phyloP scores from a whole-genome alignment of 2,113 vertebrate species.

The Microcebus lehilahytsara region DNA sequence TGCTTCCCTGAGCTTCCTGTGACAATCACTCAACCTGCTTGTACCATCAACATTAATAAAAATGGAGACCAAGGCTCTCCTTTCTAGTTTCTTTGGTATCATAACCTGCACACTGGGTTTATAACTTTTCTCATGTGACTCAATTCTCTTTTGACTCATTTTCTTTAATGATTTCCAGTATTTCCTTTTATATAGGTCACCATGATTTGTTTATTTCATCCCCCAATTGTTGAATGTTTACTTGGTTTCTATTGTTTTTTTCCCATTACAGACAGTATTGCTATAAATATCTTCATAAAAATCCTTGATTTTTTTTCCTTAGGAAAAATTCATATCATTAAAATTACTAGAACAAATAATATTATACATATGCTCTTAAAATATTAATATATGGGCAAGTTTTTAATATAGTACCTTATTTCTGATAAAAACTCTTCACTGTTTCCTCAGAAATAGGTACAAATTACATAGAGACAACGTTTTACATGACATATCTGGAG shows the following conservation, averaged over 20 bases:
- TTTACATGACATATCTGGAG: background rate
- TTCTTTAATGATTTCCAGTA: background rate
- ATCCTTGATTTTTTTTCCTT: background rate
- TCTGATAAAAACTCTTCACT: background rate
- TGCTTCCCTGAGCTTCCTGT: background rate
- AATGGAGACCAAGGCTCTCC: background rate
- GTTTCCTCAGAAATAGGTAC: background rate
- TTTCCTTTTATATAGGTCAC: conserved; percentile 8
- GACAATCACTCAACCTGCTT: background rate
- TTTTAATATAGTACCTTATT: background rate
- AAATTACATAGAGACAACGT: background rate
- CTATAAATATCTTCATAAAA: background rate
- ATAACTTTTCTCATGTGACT: background rate
- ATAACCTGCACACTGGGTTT: background rate
- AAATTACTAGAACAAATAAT: background rate
- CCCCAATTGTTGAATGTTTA: background rate
- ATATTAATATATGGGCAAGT: background rate
- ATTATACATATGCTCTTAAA: background rate
- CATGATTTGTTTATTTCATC: background rate
- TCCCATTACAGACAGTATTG: background rate
- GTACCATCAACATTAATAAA: background rate
- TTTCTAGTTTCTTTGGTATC: background rate
- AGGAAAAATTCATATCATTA: background rate
- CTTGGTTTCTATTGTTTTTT: background rate
- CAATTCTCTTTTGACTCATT: background rate